Base-by-base conservation (phyloP, 1,140 invertebrate genomes). In the Eumaeus atala region DNA sequence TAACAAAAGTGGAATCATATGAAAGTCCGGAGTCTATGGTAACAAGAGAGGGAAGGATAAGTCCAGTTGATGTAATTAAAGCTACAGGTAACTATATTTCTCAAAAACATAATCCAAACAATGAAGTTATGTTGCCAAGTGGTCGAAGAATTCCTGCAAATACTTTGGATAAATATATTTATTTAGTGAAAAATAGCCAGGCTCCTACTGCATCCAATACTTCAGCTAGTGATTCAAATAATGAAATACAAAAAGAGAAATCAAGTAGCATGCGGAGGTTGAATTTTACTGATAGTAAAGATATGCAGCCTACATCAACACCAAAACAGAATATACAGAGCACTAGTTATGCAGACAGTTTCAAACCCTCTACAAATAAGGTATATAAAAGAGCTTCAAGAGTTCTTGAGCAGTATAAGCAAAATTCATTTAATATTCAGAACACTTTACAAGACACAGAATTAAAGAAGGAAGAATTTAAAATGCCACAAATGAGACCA, bases 1-100 rank as follows among this genome's bases (percentile, higher is more conserved):
- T 90, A 38, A 87, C 81, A 37, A 89, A 85, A 77, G 88, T 89
- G 3, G 87, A 89, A 58, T 74, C 78, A 5, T 88, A 88, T 63
- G 82, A 89, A 40, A 79, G 62, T 48, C 80, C 84, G 11, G 73
- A 81, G 3, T 55, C 65, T 17, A 74, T 72, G 53, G 65, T 57
- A 42, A 82, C 73, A 18, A 65, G 64, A 44, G 52, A 64, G 42
- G 60, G 64, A n/a, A 33, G 36, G 17, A 51, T 73, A 10, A 76
- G 66, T 49, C 59, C 77, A 48, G 76, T 85, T 56, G 79, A 79
- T 74, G 66, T 85, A 8, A 77, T 85, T 10, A 74, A 74, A 69
- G 77, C 80, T 17, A 74, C 82, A 11, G 70, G 77, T 53, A 73
- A 79, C 48, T 85, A 85, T 48, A 67, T 85, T 34, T 52, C 73